A percentile compares a stretch with the other conserved stretches of the same genome.
phyloP scores from a whole-genome alignment of 2,797 vertebrate genomes.

The Moxostoma hubbsi region DNA sequence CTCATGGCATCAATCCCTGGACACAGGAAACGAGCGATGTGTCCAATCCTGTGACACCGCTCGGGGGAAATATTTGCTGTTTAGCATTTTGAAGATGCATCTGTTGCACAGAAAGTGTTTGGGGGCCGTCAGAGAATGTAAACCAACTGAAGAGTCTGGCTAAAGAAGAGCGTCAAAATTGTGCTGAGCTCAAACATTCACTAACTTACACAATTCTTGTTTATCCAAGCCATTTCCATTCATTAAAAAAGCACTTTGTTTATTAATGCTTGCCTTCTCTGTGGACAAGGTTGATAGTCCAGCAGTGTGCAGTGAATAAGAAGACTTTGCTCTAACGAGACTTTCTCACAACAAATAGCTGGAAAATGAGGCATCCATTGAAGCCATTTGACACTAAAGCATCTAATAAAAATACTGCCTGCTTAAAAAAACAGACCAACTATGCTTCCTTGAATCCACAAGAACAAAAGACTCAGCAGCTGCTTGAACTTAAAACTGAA shows the following conservation, averaged over 20 bases:
- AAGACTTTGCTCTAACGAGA: not conserved
- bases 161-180: conserved; percentile 42
- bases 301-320: not conserved
- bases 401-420: conserved; percentile 23
- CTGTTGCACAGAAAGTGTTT: conserved; percentile 39
- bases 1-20: not conserved
- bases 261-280: not conserved
- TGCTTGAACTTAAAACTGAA: conserved; percentile 65
- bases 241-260: conserved; percentile 7
- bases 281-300: not conserved
- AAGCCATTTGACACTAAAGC: conserved; percentile 14
- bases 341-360: not conserved
- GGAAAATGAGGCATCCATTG: not conserved
- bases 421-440: not conserved
- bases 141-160: conserved; percentile 51
- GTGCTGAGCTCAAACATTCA: not conserved
- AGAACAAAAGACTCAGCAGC: conserved; percentile 77
- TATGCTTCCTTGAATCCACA: conserved; percentile 72
- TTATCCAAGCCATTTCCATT: not conserved
- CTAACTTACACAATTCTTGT: conserved; percentile 7
- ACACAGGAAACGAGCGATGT: not conserved
- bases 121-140: conserved; percentile 44
- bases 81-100: conserved; percentile 5
- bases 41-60: conserved; percentile 8
- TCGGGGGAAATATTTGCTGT: conserved; percentile 21